Conservation (phyloP, 2,113 vertebrate genomes). For the Pseudorectes ferrugineus region DNA sequence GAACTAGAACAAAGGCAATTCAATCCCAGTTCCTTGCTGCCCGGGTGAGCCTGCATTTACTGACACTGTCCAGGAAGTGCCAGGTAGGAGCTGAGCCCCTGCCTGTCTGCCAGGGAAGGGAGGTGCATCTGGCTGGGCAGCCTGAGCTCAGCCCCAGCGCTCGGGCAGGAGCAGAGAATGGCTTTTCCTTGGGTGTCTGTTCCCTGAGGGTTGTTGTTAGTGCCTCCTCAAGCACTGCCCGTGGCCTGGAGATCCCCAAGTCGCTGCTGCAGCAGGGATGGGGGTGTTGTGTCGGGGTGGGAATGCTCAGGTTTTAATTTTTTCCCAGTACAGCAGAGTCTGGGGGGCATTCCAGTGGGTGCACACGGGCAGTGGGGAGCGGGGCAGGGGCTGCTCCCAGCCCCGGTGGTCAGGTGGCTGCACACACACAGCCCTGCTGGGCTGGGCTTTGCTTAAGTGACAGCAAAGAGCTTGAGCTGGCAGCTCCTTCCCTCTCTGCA, state of each 20-base stretch:
- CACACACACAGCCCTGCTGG: not conserved
- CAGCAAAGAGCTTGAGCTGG: not conserved
- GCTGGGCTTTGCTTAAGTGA: not conserved
- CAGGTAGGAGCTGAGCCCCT: not conserved
- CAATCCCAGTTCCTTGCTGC: not conserved
- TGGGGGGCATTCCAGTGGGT: not conserved
- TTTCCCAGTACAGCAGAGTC: not conserved
- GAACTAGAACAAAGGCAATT: conserved; percentile 65
- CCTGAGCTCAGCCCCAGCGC: not conserved
- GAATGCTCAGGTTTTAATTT: not conserved
- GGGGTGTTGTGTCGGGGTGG: rapidly evolving
- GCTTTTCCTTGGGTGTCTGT: not conserved
- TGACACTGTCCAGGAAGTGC: not conserved
- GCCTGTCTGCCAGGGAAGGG: not conserved
- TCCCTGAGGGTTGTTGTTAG: not conserved
- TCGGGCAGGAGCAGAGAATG: not conserved
- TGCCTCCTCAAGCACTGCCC: rapidly evolving
- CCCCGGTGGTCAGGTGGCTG: rapidly evolving
- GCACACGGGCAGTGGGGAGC: rapidly evolving
- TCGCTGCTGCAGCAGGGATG: not conserved
- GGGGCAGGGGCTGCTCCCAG: not conserved
- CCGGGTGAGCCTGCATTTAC: not conserved
- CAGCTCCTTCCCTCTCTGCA: not conserved
- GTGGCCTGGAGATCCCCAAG: not conserved
- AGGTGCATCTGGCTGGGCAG: not conserved